These are phyloP conservation scores for Glaucidium brasilianum DNA, from an alignment of 2,113 vertebrate genomes.

Conservation along the genomic window DNA sequence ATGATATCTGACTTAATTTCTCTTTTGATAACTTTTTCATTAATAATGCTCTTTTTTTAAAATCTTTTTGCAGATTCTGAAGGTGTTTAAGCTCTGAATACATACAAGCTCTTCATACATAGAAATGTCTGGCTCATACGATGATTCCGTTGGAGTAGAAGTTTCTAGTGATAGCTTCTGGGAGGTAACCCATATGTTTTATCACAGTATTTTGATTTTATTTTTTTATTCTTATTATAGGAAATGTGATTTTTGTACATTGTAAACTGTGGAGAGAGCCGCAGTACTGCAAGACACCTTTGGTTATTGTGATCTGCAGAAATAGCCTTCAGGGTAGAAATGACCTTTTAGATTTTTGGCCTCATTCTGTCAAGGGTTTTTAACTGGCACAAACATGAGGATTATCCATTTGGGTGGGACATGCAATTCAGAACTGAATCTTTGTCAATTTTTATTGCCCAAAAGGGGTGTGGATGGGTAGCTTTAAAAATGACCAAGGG, in stretches of 20 bases:
- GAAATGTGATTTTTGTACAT: neutral
- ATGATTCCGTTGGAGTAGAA: conserved; percentile 87
- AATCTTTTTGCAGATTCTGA: conserved; percentile 30
- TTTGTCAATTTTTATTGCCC: neutral
- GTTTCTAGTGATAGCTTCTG: conserved; percentile 98
- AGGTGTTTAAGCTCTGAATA: conserved; percentile 21
- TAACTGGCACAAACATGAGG: neutral
- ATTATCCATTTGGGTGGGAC: neutral
- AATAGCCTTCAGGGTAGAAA: neutral
- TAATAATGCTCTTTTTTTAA: neutral
- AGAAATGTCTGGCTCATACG: conserved; percentile 90
- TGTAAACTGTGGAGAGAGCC: neutral
- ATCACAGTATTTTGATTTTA: neutral
- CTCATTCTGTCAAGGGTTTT: neutral
- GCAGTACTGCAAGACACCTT: neutral
- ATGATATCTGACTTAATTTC: neutral
- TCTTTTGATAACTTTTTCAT: neutral
- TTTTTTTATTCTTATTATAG: neutral
- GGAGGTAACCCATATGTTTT: conserved; percentile 81
- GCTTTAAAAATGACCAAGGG: neutral
- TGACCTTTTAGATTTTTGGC: neutral
- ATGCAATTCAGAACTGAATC: neutral
- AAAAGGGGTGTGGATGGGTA: neutral
- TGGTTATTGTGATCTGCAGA: neutral
- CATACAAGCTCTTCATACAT: neutral